phyloP scores from a whole-genome alignment of 2,797 vertebrate genomes.

The Lophotriccus pileatus region DNA sequence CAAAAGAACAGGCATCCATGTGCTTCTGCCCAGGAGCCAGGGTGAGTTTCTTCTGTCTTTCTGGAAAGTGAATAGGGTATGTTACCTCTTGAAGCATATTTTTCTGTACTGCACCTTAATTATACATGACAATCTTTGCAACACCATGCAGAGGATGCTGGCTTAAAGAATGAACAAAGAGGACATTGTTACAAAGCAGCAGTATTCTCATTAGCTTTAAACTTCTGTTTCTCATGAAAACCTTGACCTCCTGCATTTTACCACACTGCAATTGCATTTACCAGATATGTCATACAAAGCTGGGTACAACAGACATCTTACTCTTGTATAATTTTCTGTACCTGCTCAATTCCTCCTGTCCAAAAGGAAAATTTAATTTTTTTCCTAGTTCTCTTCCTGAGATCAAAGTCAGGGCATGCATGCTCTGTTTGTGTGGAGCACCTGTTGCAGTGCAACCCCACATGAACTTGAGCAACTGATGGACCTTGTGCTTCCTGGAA shows the following conservation, averaged over 20 bases:
- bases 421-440: not conserved
- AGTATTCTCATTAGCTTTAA: not conserved
- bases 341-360: not conserved
- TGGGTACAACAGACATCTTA: not conserved
- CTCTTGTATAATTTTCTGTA: not conserved
- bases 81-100: not conserved
- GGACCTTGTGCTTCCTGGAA: not conserved
- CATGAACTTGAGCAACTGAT: not conserved
- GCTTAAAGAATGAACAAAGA: not conserved
- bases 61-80: not conserved
- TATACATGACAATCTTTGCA: not conserved
- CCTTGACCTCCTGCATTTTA: not conserved
- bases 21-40: not conserved
- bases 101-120: not conserved
- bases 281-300: not conserved
- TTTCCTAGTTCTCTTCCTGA: not conserved
- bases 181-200: not conserved
- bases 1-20: not conserved
- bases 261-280: not conserved
- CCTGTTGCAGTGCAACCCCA: not conserved
- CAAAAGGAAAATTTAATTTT: not conserved
- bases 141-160: not conserved
- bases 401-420: not conserved
- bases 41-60: not conserved
- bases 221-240: not conserved